Evolutionary conservation across 2,888 invertebrate species (phyloP).

Genomic region (Theretra japonica): DNA sequence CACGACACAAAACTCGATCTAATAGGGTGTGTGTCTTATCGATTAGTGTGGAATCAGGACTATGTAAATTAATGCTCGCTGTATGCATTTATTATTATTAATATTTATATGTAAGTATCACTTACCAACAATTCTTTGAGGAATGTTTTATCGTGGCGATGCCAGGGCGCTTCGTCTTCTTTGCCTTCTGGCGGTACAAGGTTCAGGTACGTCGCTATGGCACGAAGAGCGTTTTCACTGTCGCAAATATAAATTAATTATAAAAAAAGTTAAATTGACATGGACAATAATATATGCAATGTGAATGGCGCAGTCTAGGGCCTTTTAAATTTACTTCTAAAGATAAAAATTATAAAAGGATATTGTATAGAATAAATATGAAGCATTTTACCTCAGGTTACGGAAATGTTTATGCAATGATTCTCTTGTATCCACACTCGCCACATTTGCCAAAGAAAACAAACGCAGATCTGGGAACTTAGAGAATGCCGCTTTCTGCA

Average conservation of each 20-base stretch:
- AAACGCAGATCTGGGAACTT: constrained; percentile 94
- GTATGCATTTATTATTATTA: background rate
- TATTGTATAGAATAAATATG: background rate
- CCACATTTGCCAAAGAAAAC: constrained; percentile 97
- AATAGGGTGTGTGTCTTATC: too few species aligned
- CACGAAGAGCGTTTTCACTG: constrained; percentile 90
- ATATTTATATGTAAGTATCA: background rate
- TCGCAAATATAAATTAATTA: constrained; percentile 33
- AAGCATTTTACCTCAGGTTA: constrained; percentile 83
- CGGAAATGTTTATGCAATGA: constrained; percentile 94
- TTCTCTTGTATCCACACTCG: constrained; percentile 96
- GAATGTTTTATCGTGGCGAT: constrained; percentile 91
- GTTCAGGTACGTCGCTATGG: constrained; percentile 94
- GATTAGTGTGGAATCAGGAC: too few species aligned
- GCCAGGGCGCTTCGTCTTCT: constrained; percentile 89
- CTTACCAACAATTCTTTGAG: constrained; percentile 93
- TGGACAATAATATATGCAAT: too few species aligned
- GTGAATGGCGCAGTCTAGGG: too few species aligned
- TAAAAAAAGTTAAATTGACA: too few species aligned
- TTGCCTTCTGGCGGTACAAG: constrained; percentile 91
- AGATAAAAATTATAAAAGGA: too few species aligned
- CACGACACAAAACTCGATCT: too few species aligned
- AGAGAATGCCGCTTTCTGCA: constrained; percentile 95
- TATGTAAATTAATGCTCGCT: too few species aligned
- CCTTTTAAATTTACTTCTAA: too few species aligned